phyloP scores from a whole-genome alignment of 2,797 vertebrate species.

The Propithecus perrieri region DNA sequence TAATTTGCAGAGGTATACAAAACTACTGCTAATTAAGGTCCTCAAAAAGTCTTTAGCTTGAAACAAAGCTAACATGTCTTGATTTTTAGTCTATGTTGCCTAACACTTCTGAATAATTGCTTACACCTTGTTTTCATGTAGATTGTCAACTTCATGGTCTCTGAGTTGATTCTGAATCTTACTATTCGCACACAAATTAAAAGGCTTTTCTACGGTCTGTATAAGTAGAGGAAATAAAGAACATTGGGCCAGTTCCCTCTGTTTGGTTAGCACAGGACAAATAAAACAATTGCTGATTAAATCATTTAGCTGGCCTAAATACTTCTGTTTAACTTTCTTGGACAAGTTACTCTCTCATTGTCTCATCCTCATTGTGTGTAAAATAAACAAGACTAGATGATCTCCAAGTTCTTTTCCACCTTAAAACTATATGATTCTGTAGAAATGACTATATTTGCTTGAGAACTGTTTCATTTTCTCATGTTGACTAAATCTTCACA shows the following conservation, averaged over 20 bases:
- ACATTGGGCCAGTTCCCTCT: not conserved
- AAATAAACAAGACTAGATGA: not conserved
- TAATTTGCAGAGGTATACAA: not conserved
- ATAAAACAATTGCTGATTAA: not conserved
- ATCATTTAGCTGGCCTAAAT: not conserved
- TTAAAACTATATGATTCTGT: not conserved
- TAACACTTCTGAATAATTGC: not conserved
- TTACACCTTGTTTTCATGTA: not conserved
- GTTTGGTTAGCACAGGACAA: not conserved
- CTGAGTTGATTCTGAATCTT: not conserved
- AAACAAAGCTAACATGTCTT: not conserved
- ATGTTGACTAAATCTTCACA: not conserved
- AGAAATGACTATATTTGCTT: not conserved
- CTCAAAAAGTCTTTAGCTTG: not conserved
- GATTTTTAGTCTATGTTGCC: not conserved
- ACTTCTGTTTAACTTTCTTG: not conserved
- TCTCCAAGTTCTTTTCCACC: not conserved
- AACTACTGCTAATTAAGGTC: not conserved
- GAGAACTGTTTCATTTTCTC: not conserved
- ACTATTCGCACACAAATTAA: not conserved
- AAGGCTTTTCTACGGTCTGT: not conserved
- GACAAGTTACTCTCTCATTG: not conserved
- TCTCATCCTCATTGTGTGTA: not conserved
- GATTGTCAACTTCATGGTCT: not conserved
- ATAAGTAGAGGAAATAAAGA: not conserved